Percentiles rank a stretch among this genome's conserved stretches.
Evolutionary conservation across 2,888 invertebrate genomes (phyloP).

Genomic region (Amphipyra berbera): DNA sequence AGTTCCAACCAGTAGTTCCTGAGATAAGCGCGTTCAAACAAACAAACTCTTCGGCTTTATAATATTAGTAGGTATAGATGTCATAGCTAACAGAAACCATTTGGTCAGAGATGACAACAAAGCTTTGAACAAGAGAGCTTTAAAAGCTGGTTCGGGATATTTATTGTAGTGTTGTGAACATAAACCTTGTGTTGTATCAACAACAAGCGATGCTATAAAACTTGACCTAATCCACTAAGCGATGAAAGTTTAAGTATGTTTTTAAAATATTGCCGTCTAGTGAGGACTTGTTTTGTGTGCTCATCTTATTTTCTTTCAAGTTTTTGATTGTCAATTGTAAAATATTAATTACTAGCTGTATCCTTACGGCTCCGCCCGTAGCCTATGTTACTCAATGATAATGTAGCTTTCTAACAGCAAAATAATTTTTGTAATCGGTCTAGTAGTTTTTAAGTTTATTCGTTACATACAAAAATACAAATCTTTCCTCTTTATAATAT

Average conservation of each 20-base stretch:
- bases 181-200: conserved; percentile 23
- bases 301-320: not conserved
- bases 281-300: not conserved
- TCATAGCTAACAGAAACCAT: conserved; percentile 39
- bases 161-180: conserved; percentile 57
- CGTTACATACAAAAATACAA: too few species aligned
- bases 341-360: too few species aligned
- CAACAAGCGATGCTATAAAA: conserved; percentile 26
- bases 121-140: conserved; percentile 36
- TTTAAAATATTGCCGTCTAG: conserved; percentile 4
- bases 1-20: too few species aligned
- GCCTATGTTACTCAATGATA: too few species aligned
- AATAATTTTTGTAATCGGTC: too few species aligned
- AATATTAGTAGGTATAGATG: too few species aligned
- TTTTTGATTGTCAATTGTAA: not conserved
- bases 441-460: too few species aligned
- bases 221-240: conserved; percentile 17
- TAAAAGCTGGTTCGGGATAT: conserved; percentile 47
- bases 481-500: too few species aligned
- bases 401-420: too few species aligned
- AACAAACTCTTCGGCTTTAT: too few species aligned
- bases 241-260: conserved; percentile 10
- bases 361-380: too few species aligned
- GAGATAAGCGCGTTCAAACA: too few species aligned
- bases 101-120: conserved; percentile 38